phyloP scores from a whole-genome alignment of 2,113 vertebrate species.

The Pontoporia blainvillei region DNA sequence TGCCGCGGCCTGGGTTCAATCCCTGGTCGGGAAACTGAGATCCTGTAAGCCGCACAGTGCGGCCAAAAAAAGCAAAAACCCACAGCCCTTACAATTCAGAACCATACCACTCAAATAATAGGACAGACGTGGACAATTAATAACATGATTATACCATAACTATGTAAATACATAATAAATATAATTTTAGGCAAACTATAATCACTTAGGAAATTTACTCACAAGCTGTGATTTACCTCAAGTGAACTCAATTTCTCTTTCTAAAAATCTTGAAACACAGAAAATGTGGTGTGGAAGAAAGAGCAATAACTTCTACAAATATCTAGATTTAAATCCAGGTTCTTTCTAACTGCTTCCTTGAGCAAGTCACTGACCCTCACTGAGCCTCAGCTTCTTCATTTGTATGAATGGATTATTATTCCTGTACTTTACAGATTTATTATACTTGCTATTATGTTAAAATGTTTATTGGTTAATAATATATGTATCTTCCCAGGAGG shows the following conservation, averaged over 20 bases:
- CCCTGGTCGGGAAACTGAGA: neutral
- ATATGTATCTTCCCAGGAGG: neutral
- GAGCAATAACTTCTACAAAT: neutral
- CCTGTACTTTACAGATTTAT: neutral
- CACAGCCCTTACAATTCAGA: neutral
- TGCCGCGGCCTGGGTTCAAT: neutral
- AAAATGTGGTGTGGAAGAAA: neutral
- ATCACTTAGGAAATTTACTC: neutral
- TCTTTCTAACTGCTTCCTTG: neutral
- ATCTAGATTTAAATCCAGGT: slow-evolving; percentile 15
- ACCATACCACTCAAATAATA: neutral
- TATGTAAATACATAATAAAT: neutral
- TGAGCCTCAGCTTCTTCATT: neutral
- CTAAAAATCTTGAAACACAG: slow-evolving; percentile 1
- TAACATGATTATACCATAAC: neutral
- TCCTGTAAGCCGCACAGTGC: neutral
- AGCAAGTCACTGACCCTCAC: neutral
- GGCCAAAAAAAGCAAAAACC: neutral
- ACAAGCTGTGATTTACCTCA: neutral
- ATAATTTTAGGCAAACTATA: neutral
- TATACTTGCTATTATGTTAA: neutral
- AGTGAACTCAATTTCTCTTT: neutral
- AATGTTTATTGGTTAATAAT: neutral
- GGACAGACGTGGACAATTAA: neutral
- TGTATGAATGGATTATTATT: neutral